phyloP scores from a whole-genome alignment of 2,797 vertebrate genomes.

The Lerista edwardsae region DNA sequence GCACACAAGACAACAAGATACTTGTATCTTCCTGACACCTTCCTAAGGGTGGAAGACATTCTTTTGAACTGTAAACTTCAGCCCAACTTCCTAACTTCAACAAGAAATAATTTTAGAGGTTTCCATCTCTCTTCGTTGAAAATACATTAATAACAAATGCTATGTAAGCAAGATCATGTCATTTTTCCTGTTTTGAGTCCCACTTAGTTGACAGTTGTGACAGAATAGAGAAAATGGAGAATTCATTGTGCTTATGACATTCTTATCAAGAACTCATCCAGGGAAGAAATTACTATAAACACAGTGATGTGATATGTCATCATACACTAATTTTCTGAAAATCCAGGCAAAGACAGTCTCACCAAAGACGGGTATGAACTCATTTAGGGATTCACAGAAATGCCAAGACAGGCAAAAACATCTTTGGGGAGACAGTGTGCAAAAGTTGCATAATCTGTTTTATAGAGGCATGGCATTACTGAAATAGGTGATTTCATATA shows the following conservation, averaged over 20 bases:
- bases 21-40: too few species aligned
- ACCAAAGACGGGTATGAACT: constrained; percentile 18
- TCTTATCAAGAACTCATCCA: constrained; percentile 50
- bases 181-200: constrained; percentile 31
- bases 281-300: constrained; percentile 38
- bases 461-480: not conserved
- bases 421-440: constrained; percentile 53
- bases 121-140: constrained; percentile 25
- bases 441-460: constrained; percentile 13
- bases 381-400: constrained; percentile 46
- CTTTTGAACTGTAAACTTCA: not conserved
- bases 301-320: constrained; percentile 46
- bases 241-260: constrained; percentile 19
- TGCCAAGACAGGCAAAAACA: constrained; percentile 41
- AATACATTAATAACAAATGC: fast-evolving
- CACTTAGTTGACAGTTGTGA: constrained; percentile 10
- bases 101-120: not conserved
- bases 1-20: too few species aligned
- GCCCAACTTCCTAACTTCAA: not conserved
- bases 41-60: not conserved
- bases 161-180: not conserved
- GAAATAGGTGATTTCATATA: not conserved
- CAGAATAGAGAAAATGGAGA: constrained; percentile 9
- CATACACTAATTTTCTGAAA: constrained; percentile 57
- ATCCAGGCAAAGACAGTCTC: constrained; percentile 59